These are phyloP conservation scores for Apostichopus californicus DNA, from an alignment of 35 echinoderm and acorn worm species.

Conservation along the genomic window DNA sequence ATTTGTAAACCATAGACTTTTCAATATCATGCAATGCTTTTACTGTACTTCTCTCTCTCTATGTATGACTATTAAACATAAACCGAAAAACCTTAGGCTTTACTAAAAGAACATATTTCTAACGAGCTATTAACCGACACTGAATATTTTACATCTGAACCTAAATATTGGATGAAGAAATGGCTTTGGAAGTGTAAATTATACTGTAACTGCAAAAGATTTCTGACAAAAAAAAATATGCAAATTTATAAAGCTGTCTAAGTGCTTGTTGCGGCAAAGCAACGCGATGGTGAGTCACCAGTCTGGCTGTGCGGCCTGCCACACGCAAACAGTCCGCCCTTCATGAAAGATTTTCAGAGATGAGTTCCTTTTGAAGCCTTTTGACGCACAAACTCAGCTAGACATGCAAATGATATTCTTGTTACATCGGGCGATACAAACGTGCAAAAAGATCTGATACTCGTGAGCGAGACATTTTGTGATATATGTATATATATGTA, in stretches of 20 bases:
- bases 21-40: too few species aligned
- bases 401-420: conserved; percentile 50
- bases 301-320: neutral
- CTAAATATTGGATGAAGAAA: neutral
- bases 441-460: neutral
- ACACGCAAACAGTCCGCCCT: neutral
- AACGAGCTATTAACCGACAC: neutral
- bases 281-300: neutral
- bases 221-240: neutral
- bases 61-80: too few species aligned
- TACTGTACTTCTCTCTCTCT: too few species aligned
- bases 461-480: conserved; percentile 5
- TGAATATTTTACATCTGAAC: too few species aligned
- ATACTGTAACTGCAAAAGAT: neutral
- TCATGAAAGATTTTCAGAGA: conserved; percentile 38
- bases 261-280: neutral
- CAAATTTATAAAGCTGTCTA: conserved; percentile 32
- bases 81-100: too few species aligned
- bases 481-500: neutral
- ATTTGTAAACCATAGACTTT: too few species aligned
- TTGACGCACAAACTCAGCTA: conserved; percentile 37
- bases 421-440: conserved; percentile 16
- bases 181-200: neutral
- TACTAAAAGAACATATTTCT: neutral
- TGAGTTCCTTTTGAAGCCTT: neutral